Conservation (phyloP, 2,797 vertebrate species). For the Apodemus agrarius region DNA sequence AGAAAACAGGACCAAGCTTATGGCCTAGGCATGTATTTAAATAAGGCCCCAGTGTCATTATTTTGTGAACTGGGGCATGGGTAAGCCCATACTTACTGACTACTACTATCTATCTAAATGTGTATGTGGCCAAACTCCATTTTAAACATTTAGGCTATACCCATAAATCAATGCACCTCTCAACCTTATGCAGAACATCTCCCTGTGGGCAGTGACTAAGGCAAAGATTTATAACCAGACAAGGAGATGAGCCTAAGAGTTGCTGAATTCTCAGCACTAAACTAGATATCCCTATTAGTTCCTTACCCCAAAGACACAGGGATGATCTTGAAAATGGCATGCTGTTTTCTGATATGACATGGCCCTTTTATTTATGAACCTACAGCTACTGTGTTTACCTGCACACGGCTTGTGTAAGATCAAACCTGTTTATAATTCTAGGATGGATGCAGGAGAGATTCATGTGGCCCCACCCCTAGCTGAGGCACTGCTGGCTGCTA, state of each 20-base stretch:
- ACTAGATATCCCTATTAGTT: not conserved
- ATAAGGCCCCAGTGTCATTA: too few species aligned
- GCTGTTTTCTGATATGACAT: not conserved
- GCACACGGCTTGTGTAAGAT: not conserved
- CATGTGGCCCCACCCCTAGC: not conserved
- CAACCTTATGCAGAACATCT: not conserved
- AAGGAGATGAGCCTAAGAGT: not conserved
- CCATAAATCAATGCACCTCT: not conserved
- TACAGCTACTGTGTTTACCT: not conserved
- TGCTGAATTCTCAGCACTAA: not conserved
- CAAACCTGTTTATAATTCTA: not conserved
- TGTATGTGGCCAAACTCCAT: not conserved
- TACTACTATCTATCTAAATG: not conserved
- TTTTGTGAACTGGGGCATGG: too few species aligned
- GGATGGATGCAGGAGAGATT: not conserved
- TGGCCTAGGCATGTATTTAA: too few species aligned
- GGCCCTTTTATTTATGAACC: not conserved
- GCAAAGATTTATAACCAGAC: not conserved
- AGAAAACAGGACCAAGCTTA: too few species aligned
- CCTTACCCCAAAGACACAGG: not conserved
- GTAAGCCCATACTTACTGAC: not conserved
- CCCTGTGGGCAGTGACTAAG: not conserved
- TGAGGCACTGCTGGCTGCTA: not conserved
- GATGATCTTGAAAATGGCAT: not conserved
- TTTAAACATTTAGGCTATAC: not conserved